phyloP scores from a whole-genome alignment of 2,113 vertebrate genomes.

The Rhipidura dahli region DNA sequence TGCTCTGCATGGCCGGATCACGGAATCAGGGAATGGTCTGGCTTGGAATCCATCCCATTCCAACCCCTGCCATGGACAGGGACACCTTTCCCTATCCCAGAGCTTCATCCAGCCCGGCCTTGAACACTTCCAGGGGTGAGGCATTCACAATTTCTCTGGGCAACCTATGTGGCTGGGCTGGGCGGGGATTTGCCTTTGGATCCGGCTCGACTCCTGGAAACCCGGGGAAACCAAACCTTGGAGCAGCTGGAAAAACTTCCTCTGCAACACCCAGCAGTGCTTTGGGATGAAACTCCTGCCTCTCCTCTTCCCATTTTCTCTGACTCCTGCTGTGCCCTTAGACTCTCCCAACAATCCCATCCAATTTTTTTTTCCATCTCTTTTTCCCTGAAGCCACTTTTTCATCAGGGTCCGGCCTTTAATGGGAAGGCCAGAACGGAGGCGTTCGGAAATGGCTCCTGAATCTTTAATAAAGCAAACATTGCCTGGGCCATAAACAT shows the following conservation, averaged over 20 bases:
- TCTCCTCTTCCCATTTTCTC: background rate
- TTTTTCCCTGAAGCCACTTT: background rate
- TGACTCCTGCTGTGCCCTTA: fast-evolving
- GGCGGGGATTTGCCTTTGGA: background rate
- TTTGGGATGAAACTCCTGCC: fast-evolving
- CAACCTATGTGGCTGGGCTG: fast-evolving
- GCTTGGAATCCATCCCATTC: background rate
- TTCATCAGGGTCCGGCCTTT: background rate
- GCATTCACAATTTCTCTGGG: background rate
- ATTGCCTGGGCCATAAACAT: constrained; percentile 68
- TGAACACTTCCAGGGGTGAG: background rate
- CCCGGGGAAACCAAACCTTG: background rate
- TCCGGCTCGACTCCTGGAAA: background rate
- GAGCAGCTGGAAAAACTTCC: background rate
- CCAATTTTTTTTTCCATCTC: background rate
- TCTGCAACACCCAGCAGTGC: fast-evolving
- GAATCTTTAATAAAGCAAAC: constrained; percentile 74
- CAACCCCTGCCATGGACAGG: background rate
- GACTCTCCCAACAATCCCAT: background rate
- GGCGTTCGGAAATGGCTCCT: constrained; percentile 62
- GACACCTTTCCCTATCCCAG: background rate
- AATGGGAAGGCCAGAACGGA: constrained; percentile 56
- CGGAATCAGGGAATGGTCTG: background rate
- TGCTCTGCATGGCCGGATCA: background rate
- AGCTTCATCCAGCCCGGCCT: fast-evolving